phyloP scores from a whole-genome alignment of 2,113 vertebrate genomes.

The Strix aluco region DNA sequence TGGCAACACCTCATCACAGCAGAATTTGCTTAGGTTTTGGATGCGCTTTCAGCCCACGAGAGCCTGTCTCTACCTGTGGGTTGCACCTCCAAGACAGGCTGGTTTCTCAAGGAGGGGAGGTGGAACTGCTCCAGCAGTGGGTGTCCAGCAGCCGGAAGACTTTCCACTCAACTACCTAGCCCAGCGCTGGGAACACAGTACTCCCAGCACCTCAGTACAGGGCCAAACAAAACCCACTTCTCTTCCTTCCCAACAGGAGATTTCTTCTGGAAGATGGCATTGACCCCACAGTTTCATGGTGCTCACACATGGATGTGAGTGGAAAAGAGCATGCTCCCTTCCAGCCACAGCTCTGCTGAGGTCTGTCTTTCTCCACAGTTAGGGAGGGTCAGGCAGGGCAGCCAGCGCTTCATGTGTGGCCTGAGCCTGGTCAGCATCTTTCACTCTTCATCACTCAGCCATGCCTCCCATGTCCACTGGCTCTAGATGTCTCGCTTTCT shows the following conservation, averaged over 20 bases:
- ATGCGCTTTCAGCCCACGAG: background rate
- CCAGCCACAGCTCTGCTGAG: background rate
- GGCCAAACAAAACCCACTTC: background rate
- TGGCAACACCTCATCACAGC: background rate
- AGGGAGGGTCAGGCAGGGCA: background rate
- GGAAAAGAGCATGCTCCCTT: background rate
- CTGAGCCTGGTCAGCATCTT: background rate
- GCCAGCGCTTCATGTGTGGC: background rate
- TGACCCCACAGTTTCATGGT: background rate
- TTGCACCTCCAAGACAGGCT: background rate
- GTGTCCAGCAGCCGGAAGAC: background rate
- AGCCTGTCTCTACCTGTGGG: background rate
- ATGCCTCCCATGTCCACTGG: background rate
- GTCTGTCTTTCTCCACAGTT: background rate
- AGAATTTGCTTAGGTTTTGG: background rate
- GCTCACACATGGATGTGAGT: fast-evolving
- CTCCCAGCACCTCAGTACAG: background rate
- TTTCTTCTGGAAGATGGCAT: background rate
- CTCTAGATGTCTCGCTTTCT: background rate
- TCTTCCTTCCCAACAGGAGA: background rate
- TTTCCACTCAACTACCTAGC: background rate
- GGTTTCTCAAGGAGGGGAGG: background rate
- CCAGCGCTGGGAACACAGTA: background rate
- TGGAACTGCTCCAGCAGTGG: background rate
- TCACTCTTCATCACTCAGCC: background rate